Conservation (phyloP, 2,797 vertebrate species). For the Crax fasciolata region DNA sequence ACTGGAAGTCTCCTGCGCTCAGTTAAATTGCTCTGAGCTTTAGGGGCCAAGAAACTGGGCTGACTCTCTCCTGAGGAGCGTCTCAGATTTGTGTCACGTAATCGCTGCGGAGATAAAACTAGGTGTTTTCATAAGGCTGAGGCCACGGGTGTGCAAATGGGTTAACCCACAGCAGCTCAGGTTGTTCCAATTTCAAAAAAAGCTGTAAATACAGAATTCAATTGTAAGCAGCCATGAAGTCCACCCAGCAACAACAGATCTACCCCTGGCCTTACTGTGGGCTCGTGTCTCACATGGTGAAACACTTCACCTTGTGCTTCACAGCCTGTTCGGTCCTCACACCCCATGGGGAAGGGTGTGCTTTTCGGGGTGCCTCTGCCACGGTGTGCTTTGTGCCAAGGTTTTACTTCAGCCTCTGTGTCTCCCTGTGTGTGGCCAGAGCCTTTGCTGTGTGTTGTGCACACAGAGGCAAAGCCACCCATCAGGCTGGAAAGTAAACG, state of each 20-base stretch:
- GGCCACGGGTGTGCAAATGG: neutral
- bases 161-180: conserved; percentile 45
- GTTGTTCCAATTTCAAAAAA: conserved; percentile 10
- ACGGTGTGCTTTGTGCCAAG: neutral
- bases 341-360: neutral
- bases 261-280: neutral
- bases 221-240: conserved; percentile 3
- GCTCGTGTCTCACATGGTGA: neutral
- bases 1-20: neutral
- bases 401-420: neutral
- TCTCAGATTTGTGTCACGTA: conserved; percentile 47
- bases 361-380: neutral
- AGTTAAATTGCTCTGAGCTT: conserved; percentile 62
- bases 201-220: neutral
- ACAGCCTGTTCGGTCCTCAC: neutral
- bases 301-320: neutral
- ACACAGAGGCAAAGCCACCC: neutral
- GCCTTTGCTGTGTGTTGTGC: neutral
- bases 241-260: conserved; percentile 31
- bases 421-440: neutral
- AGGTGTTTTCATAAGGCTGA: conserved; percentile 15
- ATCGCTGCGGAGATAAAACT: conserved; percentile 29
- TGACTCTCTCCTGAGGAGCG: conserved; percentile 20
- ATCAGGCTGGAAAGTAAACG: neutral
- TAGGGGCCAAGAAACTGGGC: conserved; percentile 36